Conservation (phyloP, 2,888 invertebrate species). For the Acleris sparsana region DNA sequence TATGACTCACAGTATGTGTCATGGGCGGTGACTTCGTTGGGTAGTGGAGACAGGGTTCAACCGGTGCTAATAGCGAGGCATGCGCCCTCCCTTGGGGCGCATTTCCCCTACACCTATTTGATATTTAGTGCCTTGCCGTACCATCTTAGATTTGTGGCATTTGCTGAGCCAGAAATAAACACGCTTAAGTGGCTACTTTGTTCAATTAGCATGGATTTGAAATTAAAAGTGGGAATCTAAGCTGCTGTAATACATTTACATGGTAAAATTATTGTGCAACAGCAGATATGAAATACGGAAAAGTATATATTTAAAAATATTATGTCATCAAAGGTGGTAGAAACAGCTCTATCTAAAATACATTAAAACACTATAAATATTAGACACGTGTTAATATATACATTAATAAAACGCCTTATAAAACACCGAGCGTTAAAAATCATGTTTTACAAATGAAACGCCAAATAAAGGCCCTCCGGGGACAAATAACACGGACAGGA, state of each 20-base stretch:
- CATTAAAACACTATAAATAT: not conserved
- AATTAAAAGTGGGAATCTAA: too few relatives aligned
- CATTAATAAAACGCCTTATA: constrained; percentile 40
- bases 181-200: constrained; percentile 42
- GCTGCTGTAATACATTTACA: too few relatives aligned
- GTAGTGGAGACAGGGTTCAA: constrained; percentile 70
- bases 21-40: constrained; percentile 40
- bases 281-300: too few relatives aligned
- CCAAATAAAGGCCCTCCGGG: constrained; percentile 61
- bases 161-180: constrained; percentile 60
- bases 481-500: constrained; percentile 57
- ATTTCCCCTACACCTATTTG: constrained; percentile 61
- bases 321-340: too few relatives aligned
- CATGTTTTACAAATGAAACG: constrained; percentile 62
- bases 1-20: too few relatives aligned
- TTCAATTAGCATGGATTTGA: constrained; percentile 2
- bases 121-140: constrained; percentile 79
- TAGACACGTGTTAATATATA: constrained; percentile 25
- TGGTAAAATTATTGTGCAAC: too few relatives aligned
- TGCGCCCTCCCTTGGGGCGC: constrained; percentile 59
- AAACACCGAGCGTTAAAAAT: constrained; percentile 47
- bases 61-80: constrained; percentile 67
- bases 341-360: too few relatives aligned
- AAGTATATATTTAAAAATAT: too few relatives aligned
- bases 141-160: constrained; percentile 78